Conservation (phyloP, 2,888 invertebrate genomes). For the Eupithecia pulchellata region DNA sequence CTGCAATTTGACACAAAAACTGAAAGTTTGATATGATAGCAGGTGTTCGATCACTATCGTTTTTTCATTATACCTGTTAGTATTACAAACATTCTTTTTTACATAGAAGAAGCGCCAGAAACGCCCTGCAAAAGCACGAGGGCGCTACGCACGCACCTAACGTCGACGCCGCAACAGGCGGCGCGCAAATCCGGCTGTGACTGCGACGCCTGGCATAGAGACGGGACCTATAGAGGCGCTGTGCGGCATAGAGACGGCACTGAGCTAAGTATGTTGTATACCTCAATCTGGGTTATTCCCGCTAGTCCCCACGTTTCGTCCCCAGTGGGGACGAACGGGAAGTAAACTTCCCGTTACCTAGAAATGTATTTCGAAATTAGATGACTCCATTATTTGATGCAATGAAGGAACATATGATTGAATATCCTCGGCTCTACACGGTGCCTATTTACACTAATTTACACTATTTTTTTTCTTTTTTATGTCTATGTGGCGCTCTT, state of each 20-base stretch:
- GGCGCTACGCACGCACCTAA: slow-evolving; percentile 60
- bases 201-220: slow-evolving; percentile 51
- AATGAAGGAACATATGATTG: too few relatives aligned
- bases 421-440: too few relatives aligned
- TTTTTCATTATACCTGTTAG: background rate
- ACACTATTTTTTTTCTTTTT: too few relatives aligned
- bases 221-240: slow-evolving; percentile 76
- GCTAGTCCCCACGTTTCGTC: too few relatives aligned
- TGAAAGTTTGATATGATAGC: background rate
- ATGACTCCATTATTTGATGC: too few relatives aligned
- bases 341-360: too few relatives aligned
- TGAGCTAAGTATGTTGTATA: slow-evolving; percentile 66
- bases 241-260: slow-evolving; percentile 78
- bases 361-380: too few relatives aligned
- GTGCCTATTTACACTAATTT: too few relatives aligned
- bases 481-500: too few relatives aligned
- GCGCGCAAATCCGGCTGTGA: slow-evolving; percentile 43
- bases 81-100: background rate
- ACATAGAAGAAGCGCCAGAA: slow-evolving; percentile 62
- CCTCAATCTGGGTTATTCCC: background rate
- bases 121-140: slow-evolving; percentile 66
- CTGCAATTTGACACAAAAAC: background rate
- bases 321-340: too few relatives aligned
- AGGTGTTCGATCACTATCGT: background rate
- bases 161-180: slow-evolving; percentile 74